Percentiles rank a stretch among this genome's conserved stretches.
Evolutionary conservation across 2,113 vertebrate genomes (phyloP).

Genomic region (Vulpes lagopus): DNA sequence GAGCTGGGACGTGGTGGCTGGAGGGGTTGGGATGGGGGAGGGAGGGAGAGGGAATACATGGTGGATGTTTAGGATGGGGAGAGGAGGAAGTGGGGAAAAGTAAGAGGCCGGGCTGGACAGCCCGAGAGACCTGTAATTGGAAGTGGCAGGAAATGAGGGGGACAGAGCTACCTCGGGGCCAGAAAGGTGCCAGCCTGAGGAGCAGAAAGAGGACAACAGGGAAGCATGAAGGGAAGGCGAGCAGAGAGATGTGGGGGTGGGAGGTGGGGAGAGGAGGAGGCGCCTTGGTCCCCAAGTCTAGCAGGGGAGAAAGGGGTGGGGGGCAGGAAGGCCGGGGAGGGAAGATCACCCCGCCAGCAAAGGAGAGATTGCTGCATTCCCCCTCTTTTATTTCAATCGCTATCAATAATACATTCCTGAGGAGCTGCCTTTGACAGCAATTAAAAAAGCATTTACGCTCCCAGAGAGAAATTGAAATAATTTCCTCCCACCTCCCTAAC

Average conservation of each 20-base stretch:
- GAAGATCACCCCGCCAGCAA: neutral
- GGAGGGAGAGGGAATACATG: neutral
- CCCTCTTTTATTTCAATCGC: conserved; percentile 79
- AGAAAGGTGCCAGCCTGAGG: neutral
- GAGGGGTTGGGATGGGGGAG: neutral
- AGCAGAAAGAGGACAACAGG: neutral
- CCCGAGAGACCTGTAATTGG: neutral
- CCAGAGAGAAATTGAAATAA: conserved; percentile 82
- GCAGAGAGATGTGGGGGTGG: fast-evolving
- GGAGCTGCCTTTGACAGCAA: conserved; percentile 86
- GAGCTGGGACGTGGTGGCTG: neutral
- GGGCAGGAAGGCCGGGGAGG: neutral
- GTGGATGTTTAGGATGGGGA: neutral
- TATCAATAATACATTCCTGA: conserved; percentile 86
- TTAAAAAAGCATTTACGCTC: conserved; percentile 87
- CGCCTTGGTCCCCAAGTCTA: neutral
- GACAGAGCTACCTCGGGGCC: neutral
- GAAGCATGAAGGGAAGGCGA: neutral
- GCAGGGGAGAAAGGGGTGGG: neutral
- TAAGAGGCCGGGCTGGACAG: neutral
- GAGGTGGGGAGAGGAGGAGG: neutral
- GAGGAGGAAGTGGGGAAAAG: too few species aligned
- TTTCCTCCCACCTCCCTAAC: conserved; percentile 82
- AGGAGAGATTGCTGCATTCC: neutral
- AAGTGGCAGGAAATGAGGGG: too few species aligned